A percentile compares a stretch with the other conserved stretches of the same genome.
Evolutionary conservation across 2,113 vertebrate species (phyloP).

Genomic region (Oceanites oceanicus): DNA sequence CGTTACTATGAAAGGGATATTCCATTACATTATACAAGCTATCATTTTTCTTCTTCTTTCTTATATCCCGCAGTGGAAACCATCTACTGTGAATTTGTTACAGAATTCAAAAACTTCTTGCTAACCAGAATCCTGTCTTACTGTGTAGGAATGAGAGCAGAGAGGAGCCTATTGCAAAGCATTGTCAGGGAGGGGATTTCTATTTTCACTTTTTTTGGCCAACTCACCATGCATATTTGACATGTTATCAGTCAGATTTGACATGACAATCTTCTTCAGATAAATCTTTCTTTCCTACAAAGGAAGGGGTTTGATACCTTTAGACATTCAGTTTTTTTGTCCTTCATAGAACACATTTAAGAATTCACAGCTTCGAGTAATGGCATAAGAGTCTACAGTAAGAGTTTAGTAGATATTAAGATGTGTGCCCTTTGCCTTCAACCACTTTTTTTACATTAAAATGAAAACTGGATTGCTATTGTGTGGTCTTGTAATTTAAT

Average conservation of each 20-base stretch:
- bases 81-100: neutral
- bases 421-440: neutral
- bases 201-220: neutral
- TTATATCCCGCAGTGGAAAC: neutral
- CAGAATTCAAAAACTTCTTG: neutral
- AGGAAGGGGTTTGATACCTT: neutral
- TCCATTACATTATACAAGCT: neutral
- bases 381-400: neutral
- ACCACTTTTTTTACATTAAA: neutral
- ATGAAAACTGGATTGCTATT: neutral
- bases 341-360: neutral
- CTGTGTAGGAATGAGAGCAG: neutral
- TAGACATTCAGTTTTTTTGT: neutral
- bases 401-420: neutral
- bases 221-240: neutral
- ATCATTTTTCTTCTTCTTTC: neutral
- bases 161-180: neutral
- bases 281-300: neutral
- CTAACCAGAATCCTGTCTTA: neutral
- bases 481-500: neutral
- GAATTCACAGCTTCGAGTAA: neutral
- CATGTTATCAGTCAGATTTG: neutral
- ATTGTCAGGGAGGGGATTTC: neutral
- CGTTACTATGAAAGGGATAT: neutral
- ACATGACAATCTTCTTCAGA: neutral